Evolutionary conservation across 2,888 invertebrate genomes (phyloP).

Genomic region (Trisateles emortualis): DNA sequence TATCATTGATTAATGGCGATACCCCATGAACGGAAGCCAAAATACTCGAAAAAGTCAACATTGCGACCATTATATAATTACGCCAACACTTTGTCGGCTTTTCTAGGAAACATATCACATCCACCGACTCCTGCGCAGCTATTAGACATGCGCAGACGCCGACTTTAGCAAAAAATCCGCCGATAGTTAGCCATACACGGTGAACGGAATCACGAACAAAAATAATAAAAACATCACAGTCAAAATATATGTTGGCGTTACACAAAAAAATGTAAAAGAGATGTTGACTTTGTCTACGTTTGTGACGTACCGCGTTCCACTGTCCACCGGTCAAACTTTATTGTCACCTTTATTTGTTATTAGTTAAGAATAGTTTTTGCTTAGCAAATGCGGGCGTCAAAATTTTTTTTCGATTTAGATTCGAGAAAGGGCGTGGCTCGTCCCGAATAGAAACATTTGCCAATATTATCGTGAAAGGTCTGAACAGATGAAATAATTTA

Average conservation of each 20-base stretch:
- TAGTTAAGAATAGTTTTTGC: constrained; percentile 26
- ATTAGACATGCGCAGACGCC: constrained; percentile 70
- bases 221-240: constrained; percentile 87
- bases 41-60: constrained; percentile 78
- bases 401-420: constrained; percentile 61
- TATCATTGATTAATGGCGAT: constrained; percentile 75
- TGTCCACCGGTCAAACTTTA: constrained; percentile 41
- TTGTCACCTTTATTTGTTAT: constrained; percentile 36
- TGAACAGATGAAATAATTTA: constrained; percentile 86
- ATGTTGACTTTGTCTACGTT: constrained; percentile 82
- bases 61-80: constrained; percentile 81
- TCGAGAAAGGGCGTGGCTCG: constrained; percentile 80
- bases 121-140: constrained; percentile 48
- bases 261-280: constrained; percentile 76
- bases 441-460: constrained; percentile 86
- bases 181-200: constrained; percentile 71
- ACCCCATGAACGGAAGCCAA: constrained; percentile 79
- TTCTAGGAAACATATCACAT: constrained; percentile 68
- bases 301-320: constrained; percentile 76
- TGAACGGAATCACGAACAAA: constrained; percentile 76
- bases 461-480: constrained; percentile 86
- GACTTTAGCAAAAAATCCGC: constrained; percentile 70
- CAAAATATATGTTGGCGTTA: constrained; percentile 84
- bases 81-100: constrained; percentile 75
- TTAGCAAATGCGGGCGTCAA: constrained; percentile 24